Evolutionary conservation across 2,113 vertebrate genomes (phyloP), one percentile per base, ranked within the genome.

Genomic region (Callionymus lyra): DNA sequence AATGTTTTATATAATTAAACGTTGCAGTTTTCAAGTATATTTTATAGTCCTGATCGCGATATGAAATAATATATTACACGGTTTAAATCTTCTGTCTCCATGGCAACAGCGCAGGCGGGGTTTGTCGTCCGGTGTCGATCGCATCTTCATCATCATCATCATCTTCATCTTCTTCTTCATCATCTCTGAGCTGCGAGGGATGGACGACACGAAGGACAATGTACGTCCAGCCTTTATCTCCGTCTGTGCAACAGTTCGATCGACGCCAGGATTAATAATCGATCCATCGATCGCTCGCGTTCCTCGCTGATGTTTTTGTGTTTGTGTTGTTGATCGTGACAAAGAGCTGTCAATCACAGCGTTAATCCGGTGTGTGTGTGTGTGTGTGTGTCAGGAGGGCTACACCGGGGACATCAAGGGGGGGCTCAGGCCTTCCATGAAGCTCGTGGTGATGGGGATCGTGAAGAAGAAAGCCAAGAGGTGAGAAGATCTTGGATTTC

Each of bases 351-450:
- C 21, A 5, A 8, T 27, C 21, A 6, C 4, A 14, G 14, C 36
- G 11, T 41, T 31, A 38, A 36, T 36, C 33, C 37, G 14, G 17
- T 33, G 1, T 19, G 15, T 53, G n/a, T n/a, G n/a, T 21, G 63
- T 59, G 41, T 62, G 75, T 74, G 74, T 78, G 52, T 52, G 45
- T 35, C 81, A 85, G 72, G 81, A 67, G 62, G 68, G 78, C 54
- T 88, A 86, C 31, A 75, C 51, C 52, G 86, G 86, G n/a, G 81
- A 81, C 62, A 88, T 88, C 59, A 85, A 84, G 65, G 86, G 86
- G 18, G 86, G 86, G 5, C 44, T 88, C 55, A 71, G 82, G 69
- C 85, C 86, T 56, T 78, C 85, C 31, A 87, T 86, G 86, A 86
- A 83, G 44, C 80, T 88, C 50, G 64, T 85, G 39, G 79, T 88